phyloP scores from a whole-genome alignment of 2,888 invertebrate species.

The Cantharis flavilabris region DNA sequence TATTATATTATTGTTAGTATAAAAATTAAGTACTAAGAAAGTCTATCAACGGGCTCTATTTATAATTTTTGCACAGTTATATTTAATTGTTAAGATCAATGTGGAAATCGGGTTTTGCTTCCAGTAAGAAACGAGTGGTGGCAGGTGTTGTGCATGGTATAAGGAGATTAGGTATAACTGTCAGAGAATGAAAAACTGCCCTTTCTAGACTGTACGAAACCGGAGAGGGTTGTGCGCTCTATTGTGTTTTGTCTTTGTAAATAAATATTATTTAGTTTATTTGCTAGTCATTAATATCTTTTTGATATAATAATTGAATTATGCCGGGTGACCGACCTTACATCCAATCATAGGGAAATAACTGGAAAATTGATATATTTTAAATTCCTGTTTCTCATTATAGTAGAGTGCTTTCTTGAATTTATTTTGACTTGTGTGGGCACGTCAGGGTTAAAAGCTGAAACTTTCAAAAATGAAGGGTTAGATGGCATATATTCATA shows the following conservation, averaged over 20 bases:
- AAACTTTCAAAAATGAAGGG: no score
- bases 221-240: neutral
- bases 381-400: no score
- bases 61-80: neutral
- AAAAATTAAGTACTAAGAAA: neutral
- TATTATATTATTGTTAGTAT: neutral
- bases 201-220: neutral
- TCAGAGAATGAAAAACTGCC: neutral
- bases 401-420: no score
- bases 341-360: no score
- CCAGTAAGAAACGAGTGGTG: slow-evolving; percentile 37
- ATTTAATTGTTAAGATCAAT: neutral
- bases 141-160: slow-evolving; percentile 34
- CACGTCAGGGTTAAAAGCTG: no score
- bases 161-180: neutral
- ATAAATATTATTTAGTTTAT: neutral
- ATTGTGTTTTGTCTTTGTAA: neutral
- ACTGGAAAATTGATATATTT: no score
- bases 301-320: no score
- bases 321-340: no score
- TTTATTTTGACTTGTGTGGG: no score
- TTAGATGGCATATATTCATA: no score
- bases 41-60: neutral
- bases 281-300: no score
- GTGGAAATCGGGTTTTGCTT: slow-evolving; percentile 19